A percentile compares a stretch with the other conserved stretches of the same genome.
Conservation (phyloP, 2,888 invertebrate species). For the Volucella zonaria region DNA sequence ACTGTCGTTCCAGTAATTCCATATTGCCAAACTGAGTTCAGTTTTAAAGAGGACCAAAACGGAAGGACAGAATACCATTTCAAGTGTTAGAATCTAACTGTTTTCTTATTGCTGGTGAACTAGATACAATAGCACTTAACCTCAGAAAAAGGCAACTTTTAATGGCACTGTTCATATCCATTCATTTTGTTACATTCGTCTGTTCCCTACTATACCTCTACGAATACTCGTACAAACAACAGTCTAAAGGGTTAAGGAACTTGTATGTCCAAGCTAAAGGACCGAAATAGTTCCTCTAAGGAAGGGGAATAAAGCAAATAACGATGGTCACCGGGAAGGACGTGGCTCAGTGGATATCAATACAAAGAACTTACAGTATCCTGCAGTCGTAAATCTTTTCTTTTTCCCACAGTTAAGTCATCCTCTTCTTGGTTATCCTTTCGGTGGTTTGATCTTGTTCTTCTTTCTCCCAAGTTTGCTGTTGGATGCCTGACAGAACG, state of each 20-base stretch:
- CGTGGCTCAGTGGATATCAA: constrained; percentile 64
- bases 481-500: not conserved
- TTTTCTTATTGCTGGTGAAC: constrained; percentile 62
- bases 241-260: constrained; percentile 42
- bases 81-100: constrained; percentile 65
- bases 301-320: constrained; percentile 49
- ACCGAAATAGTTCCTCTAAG: constrained; percentile 48
- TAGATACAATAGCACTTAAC: constrained; percentile 72
- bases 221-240: not conserved
- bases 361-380: constrained; percentile 66
- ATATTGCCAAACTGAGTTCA: constrained; percentile 13
- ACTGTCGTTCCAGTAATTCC: not conserved
- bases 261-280: constrained; percentile 52
- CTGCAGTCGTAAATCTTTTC: constrained; percentile 70
- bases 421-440: constrained; percentile 50
- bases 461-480: constrained; percentile 35
- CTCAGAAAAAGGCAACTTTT: constrained; percentile 61
- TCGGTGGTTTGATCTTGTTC: constrained; percentile 28
- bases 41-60: not conserved
- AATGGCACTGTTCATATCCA: constrained; percentile 39
- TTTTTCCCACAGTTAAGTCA: constrained; percentile 33
- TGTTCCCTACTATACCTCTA: constrained; percentile 5
- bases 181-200: constrained; percentile 8
- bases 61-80: constrained; percentile 30
- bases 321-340: constrained; percentile 42